Base-by-base conservation (phyloP, 2,888 invertebrate genomes). In the Gymnocheta viridis region DNA sequence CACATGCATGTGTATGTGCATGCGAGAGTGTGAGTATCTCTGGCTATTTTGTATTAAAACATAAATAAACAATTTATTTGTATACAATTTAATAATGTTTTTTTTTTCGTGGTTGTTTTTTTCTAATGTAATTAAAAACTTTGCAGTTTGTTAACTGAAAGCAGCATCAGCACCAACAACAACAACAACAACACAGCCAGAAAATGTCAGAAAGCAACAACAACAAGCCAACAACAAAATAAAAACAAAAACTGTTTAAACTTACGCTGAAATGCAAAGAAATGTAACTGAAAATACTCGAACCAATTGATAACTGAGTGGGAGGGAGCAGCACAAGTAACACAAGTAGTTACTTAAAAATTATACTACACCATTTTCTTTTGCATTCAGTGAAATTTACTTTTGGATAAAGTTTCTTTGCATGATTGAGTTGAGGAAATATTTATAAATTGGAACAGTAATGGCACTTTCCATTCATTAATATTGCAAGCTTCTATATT, bases 221-320 rank as follows among this genome's bases (percentile, higher is more conserved):
- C 58, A 24, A 58, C 9, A 58, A 47, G 47, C 47, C 47, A 60
- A 64, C 10, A 72, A 66, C 12, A 35, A 17, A 35, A 60, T 47
- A 9, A 12, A 38, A 41, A 22, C n/a, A n/a, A 47, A 69, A 38
- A 27, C 19, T 22, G 49, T 4, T 67, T 12, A 19, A 62, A 70
- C 41, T 70, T 64, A 32, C 19, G 54, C 51, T 38, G 54, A 64
- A 56, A 29, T 19, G 19, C 35, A 54, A 51, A 24, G 51, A 64
- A 64, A 38, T 29, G 35, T 29, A 27, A 58, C 14, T 17, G 32
- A 24, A 76, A 56, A 44, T 29, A 44, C 24, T 29, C n/a, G n/a
- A n/a, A n/a, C n/a, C n/a, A 47, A 44, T 60, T 69, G 69, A 79
- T 79, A 83, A 70, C 24, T n/a, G 70, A 79, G 82, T 83, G 82